Base-by-base conservation (phyloP, 2,888 invertebrate genomes). In the Tetragonula carbonaria region DNA sequence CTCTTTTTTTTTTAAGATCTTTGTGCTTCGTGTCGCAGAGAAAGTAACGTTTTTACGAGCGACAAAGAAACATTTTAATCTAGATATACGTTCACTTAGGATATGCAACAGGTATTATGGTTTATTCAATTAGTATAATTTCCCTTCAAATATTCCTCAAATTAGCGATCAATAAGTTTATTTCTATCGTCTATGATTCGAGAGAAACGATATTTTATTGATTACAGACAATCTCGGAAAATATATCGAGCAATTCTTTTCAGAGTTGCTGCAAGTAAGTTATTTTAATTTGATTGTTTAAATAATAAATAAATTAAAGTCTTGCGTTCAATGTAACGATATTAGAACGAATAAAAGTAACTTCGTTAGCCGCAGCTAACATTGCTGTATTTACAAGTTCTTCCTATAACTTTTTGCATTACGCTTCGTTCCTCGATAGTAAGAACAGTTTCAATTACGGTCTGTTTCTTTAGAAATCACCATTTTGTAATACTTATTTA, bases 101-200 rank as follows among this genome's bases (percentile, higher is more conserved):
- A 21, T 16, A 51, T 28, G 74, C 74, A 74, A 74, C 63, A 74
- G 74, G 63, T 74, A 74, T 11, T 23, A 23, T 23, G 23, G 51
- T 74, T 63, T 51, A 18, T 28, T n/a, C 63, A 33, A 33, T 21
- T 51, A 28, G 11, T 16, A n/a, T 59, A 16, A 23, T 28, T 28
- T 6, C 4, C 45, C 8, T 3, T 28, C 0, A 3, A 18, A 18
- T 18, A 11, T 72, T 45, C 33, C 38, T 11, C 16, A 71, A 38
- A 11, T 11, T 11, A 50, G 6, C 13, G 38, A 38, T 38, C n/a
- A 38, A 38, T 38, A n/a, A 38, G 14, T 21, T 21, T n/a, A 4
- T 65, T 13, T 65, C 21, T 14, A n/a, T 21, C 5, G 2, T 57
- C 45, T 45, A 8, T 59, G 57, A 2, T 59, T 59, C 14, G 0